These are phyloP conservation scores for Lucifuga dentata DNA, from an alignment of 2,113 vertebrate genomes.

Conservation along the genomic window DNA sequence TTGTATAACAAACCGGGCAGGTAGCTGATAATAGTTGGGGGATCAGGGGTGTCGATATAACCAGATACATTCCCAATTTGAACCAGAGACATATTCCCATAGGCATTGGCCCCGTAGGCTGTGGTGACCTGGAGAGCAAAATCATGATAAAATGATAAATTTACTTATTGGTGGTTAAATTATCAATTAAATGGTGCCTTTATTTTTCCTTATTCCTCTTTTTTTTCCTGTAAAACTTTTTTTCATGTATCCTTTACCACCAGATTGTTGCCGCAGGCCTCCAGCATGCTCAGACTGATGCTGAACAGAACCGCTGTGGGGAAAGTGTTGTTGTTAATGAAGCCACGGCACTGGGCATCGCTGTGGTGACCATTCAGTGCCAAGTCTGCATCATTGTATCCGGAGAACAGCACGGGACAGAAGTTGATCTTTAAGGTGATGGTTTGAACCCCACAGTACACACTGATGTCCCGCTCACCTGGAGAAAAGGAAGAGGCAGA, in stretches of 20 bases:
- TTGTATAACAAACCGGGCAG: slow-evolving; percentile 95
- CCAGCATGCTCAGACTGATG: slow-evolving; percentile 95
- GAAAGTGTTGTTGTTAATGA: slow-evolving; percentile 97
- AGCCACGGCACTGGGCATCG: slow-evolving; percentile 92
- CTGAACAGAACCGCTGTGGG: slow-evolving; percentile 95
- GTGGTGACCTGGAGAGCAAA: slow-evolving; percentile 88
- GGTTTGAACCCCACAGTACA: slow-evolving; percentile 96
- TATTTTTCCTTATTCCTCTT: too few species aligned
- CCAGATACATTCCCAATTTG: slow-evolving; percentile 97
- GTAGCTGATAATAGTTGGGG: slow-evolving; percentile 96
- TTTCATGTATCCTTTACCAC: too few species aligned
- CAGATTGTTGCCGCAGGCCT: slow-evolving; percentile 93
- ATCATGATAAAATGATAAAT: slow-evolving; percentile 26
- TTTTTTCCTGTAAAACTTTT: too few species aligned
- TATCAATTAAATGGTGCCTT: too few species aligned
- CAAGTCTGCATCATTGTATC: slow-evolving; percentile 93
- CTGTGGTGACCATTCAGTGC: slow-evolving; percentile 91
- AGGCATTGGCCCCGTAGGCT: slow-evolving; percentile 88
- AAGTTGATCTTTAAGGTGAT: slow-evolving; percentile 99
- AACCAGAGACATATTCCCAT: slow-evolving; percentile 91
- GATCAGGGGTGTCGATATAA: slow-evolving; percentile 96
- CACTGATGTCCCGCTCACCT: slow-evolving; percentile 95
- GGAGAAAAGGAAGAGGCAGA: not conserved
- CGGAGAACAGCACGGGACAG: slow-evolving; percentile 96
- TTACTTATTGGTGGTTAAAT: not conserved